These are phyloP conservation scores for Caenorhabditis becei DNA, from an alignment of 2,888 invertebrate genomes.

Conservation along the genomic window DNA sequence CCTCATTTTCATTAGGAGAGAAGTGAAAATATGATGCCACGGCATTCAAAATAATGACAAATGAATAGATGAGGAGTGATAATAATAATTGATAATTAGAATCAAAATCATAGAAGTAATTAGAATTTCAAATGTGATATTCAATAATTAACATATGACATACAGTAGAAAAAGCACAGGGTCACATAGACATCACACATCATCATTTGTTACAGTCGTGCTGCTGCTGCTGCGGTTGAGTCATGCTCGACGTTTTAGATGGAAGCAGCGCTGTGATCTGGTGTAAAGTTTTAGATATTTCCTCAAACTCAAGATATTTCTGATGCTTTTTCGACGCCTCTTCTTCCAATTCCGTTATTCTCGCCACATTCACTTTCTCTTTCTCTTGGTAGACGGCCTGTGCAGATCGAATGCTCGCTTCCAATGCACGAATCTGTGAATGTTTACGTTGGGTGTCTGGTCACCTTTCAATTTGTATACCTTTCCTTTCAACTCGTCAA, in stretches of 20 bases:
- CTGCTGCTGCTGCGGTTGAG: too few relatives aligned
- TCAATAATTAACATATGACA: too few relatives aligned
- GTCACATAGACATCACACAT: too few relatives aligned
- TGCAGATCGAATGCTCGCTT: conserved; percentile 46
- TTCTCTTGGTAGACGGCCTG: conserved; percentile 43
- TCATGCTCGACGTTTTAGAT: conserved; percentile 44
- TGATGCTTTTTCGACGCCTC: conserved; percentile 53
- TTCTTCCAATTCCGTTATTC: conserved; percentile 41
- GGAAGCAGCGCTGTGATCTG: conserved; percentile 56
- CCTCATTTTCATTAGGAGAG: too few relatives aligned
- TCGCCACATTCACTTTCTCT: conserved; percentile 21
- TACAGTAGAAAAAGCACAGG: too few relatives aligned
- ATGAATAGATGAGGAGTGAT: too few relatives aligned
- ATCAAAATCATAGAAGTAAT: too few relatives aligned
- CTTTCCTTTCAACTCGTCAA: conserved; percentile 71
- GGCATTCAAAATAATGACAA: too few relatives aligned
- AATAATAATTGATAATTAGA: too few relatives aligned
- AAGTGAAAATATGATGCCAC: too few relatives aligned
- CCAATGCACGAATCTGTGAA: conserved; percentile 48
- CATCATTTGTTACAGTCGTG: too few relatives aligned
- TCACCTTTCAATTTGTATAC: conserved; percentile 20
- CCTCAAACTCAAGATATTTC: conserved; percentile 58
- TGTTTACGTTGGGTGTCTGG: neutral
- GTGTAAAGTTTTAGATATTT: conserved; percentile 53
- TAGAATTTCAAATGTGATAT: too few relatives aligned